A percentile compares a stretch with the other conserved stretches of the same genome.
These are phyloP conservation scores for Nothoprocta perdicaria DNA, from an alignment of 2,113 vertebrate species.

Conservation along the genomic window DNA sequence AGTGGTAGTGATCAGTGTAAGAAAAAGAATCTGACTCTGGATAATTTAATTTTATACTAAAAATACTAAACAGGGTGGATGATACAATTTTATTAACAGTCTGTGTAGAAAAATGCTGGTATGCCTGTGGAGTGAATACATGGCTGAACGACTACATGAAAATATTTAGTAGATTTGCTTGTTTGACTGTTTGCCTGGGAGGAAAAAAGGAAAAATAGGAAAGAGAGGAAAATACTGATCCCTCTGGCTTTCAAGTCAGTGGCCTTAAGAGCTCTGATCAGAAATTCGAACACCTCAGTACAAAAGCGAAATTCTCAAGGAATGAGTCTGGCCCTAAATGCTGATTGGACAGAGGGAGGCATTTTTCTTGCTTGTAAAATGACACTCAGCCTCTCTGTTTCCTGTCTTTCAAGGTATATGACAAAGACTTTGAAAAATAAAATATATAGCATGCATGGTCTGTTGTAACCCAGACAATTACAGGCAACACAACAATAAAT, in stretches of 20 bases:
- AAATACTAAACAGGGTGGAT: not conserved
- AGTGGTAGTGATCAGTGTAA: not conserved
- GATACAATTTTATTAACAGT: not conserved
- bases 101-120: not conserved
- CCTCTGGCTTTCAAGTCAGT: constrained; percentile 46
- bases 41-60: not conserved
- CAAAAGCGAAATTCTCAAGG: constrained; percentile 36
- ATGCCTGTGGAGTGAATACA: not conserved
- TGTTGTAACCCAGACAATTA: constrained; percentile 66
- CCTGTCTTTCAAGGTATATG: constrained; percentile 41
- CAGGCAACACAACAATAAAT: constrained; percentile 72
- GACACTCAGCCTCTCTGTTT: constrained; percentile 36
- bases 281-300: constrained; percentile 41
- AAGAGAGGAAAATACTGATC: constrained; percentile 57
- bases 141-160: not conserved
- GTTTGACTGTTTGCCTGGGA: constrained; percentile 51
- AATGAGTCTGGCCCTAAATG: constrained; percentile 32
- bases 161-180: constrained; percentile 47
- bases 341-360: not conserved
- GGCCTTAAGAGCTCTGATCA: constrained; percentile 50
- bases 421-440: constrained; percentile 59
- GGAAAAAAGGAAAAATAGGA: too few species aligned
- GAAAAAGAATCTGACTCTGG: not conserved
- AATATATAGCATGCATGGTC: constrained; percentile 48
- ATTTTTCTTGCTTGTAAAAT: constrained; percentile 49